Conservation (phyloP, 1,140 invertebrate species). For the Plectrocnemia conspersa region DNA sequence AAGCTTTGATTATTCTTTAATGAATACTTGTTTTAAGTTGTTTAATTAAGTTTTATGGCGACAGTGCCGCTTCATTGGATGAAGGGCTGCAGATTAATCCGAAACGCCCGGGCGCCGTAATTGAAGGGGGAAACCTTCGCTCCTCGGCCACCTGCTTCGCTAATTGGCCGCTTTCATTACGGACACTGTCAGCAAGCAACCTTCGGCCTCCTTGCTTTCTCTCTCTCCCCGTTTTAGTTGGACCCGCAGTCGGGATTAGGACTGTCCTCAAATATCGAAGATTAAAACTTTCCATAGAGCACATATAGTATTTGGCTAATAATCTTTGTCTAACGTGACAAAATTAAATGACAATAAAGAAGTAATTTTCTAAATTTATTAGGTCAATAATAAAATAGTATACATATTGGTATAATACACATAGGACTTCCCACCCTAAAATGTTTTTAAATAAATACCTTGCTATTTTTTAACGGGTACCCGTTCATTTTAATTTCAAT, state of each 20-base stretch:
- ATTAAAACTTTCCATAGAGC: too few relatives aligned
- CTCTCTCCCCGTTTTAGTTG: not conserved
- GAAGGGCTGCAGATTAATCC: conserved; percentile 42
- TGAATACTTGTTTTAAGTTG: conserved; percentile 56
- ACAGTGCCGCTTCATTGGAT: conserved; percentile 44
- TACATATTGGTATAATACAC: too few relatives aligned
- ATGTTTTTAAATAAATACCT: too few relatives aligned
- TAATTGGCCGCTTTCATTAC: conserved; percentile 55
- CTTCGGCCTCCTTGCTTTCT: not conserved
- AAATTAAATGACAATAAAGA: too few relatives aligned
- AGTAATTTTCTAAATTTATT: too few relatives aligned
- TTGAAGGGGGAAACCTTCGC: conserved; percentile 44
- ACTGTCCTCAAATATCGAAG: too few relatives aligned
- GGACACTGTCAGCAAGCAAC: conserved; percentile 41
- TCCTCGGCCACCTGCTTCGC: conserved; percentile 42
- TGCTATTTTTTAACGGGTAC: too few relatives aligned
- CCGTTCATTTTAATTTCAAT: too few relatives aligned
- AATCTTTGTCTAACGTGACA: too few relatives aligned
- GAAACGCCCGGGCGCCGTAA: conserved; percentile 51
- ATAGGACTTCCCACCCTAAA: too few relatives aligned
- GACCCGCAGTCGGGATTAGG: not conserved
- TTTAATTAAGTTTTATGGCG: conserved; percentile 57
- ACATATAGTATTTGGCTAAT: too few relatives aligned
- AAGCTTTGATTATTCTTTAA: conserved; percentile 57
- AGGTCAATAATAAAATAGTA: too few relatives aligned